Conservation (phyloP, 2,888 invertebrate species). For the Acrobasis consociella region DNA sequence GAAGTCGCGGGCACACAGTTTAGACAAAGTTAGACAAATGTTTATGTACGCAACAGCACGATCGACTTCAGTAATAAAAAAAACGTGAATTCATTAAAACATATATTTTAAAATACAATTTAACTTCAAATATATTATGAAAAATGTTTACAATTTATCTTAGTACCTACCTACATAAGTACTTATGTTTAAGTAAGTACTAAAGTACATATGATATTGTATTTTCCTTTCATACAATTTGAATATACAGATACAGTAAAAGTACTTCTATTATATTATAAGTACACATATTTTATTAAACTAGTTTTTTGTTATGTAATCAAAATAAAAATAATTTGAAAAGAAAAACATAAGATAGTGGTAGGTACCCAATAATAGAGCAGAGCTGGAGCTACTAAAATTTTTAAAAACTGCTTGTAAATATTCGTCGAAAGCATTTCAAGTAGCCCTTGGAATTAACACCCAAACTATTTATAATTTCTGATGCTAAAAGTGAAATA, state of each 20-base stretch:
- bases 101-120: conserved; percentile 15
- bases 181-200: background rate
- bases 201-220: background rate
- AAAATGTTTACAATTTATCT: conserved; percentile 7
- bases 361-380: too few species aligned
- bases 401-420: too few species aligned
- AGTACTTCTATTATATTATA: background rate
- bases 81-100: conserved; percentile 8
- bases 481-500: too few species aligned
- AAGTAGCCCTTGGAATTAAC: too few species aligned
- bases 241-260: background rate
- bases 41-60: background rate
- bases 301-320: background rate
- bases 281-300: background rate
- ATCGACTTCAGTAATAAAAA: background rate
- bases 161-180: background rate
- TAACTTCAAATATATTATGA: conserved; percentile 13
- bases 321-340: background rate
- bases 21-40: too few species aligned
- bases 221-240: background rate
- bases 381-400: too few species aligned
- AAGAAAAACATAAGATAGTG: too few species aligned
- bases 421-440: too few species aligned
- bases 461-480: too few species aligned
- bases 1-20: too few species aligned